These are phyloP conservation scores for Phylloscopus trochiloides DNA, from an alignment of 2,113 vertebrate species.

Conservation along the genomic window DNA sequence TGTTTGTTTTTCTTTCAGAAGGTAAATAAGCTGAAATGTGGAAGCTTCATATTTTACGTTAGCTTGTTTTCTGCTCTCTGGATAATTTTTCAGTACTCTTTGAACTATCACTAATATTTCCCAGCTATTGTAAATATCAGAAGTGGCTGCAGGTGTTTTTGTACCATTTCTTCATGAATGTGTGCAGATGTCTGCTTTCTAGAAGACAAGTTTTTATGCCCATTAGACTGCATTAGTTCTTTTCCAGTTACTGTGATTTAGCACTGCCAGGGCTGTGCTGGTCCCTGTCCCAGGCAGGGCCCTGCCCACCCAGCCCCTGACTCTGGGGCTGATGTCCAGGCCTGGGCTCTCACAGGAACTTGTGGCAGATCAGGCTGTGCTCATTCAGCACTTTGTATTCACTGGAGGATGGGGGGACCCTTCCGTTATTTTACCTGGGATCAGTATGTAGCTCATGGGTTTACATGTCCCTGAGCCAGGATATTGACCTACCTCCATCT, in stretches of 20 bases:
- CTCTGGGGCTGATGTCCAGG: not conserved
- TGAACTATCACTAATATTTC: not conserved
- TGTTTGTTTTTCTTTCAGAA: not conserved
- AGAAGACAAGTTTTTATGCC: not conserved
- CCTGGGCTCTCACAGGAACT: not conserved
- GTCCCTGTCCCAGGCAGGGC: not conserved
- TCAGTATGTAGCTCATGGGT: not conserved
- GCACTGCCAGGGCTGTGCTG: not conserved
- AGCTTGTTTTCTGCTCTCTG: not conserved
- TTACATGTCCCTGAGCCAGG: not conserved
- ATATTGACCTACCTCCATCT: not conserved
- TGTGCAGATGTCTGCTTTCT: not conserved
- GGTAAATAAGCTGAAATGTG: not conserved
- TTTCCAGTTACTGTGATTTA: not conserved
- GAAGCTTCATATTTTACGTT: not conserved
- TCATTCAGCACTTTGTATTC: not conserved
- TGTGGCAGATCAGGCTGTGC: not conserved
- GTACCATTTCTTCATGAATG: not conserved
- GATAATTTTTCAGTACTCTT: not conserved
- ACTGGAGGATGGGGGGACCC: not conserved
- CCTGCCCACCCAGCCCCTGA: accelerated
- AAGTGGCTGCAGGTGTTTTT: not conserved
- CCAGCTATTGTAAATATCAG: not conserved
- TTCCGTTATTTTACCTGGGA: not conserved
- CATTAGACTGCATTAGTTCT: not conserved